Evolutionary conservation across 2,113 vertebrate genomes (phyloP), one percentile per base, ranked within the genome.

Genomic region (Myiopsitta monachus): DNA sequence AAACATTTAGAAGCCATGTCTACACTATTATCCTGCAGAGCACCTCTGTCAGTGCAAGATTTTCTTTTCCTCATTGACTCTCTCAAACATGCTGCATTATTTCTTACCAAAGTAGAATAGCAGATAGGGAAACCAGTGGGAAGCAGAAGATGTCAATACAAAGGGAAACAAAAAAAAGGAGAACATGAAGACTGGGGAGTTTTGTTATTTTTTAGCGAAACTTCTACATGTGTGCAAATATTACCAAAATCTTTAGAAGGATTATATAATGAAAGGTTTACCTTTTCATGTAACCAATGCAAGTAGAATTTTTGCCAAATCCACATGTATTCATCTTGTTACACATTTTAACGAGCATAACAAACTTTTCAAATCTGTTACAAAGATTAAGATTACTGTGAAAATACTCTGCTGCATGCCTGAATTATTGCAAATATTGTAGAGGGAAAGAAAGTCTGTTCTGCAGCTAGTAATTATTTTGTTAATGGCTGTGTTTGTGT

Each of bases 401-500:
- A 90, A 85, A 92, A 74, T 94, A 83, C 46, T 76, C 78, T 46
- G 46, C 77, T 88, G 61, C 5, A 8, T 70, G 52, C 63, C 46
- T 88, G 78, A 96, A 79, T 79, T 76, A 90, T 77, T 87, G 17
- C 30, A 30, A 72, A 38, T 55, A 69, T 66, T 81, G 7, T 69
- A 85, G 49, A 79, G 47, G 21, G 77, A 92, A 78, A 39, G 59
- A 87, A 87, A 85, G 81, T 66, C 17, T 93, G 13, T 81, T 96
- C 86, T 87, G 91, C 89, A 96, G 77, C 31, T 94, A 55, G 76
- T 84, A 70, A 79, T 77, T 70, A 49, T 95, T 83, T 95, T 90
- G n/a, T 23, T 88, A 94, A 87, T 93, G 72, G 41, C 78, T 80
- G 22, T 96, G 87, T 96, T 92, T 97, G 88, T 95, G 44, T 94